Evolutionary conservation across 2,113 vertebrate species (phyloP).

Genomic region (Hippocampus barbouri): DNA sequence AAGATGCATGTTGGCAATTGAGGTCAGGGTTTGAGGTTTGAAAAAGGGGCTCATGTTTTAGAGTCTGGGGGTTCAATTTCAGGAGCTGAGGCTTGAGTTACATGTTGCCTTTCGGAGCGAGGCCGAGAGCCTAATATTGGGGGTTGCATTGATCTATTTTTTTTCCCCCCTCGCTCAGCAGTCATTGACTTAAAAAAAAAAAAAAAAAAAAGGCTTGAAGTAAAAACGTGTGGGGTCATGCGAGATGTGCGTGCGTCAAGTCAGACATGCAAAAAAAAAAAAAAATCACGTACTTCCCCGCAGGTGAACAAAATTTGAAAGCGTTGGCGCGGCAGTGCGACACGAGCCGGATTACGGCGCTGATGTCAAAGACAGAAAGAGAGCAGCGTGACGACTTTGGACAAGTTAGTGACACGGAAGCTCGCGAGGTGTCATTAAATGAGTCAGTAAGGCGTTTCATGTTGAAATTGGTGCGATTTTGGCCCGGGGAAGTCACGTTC

Average conservation of each 20-base stretch:
- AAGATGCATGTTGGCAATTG: no score
- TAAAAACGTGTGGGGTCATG: not conserved
- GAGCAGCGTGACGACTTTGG: conserved; percentile 16
- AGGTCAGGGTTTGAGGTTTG: no score
- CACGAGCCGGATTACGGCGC: conserved; percentile 9
- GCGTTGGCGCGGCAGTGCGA: conserved; percentile 6
- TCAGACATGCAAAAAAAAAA: not conserved
- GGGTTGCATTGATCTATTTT: not conserved
- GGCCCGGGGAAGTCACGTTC: not conserved
- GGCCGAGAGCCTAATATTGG: not conserved
- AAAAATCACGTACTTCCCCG: not conserved
- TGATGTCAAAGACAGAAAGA: conserved; percentile 20
- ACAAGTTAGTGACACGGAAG: conserved; percentile 12
- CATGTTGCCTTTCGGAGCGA: no score
- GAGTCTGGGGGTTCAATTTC: no score
- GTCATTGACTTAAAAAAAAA: not conserved
- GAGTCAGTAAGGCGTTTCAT: conserved; percentile 16
- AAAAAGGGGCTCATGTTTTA: no score
- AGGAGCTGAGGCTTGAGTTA: no score
- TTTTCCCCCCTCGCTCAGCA: not conserved
- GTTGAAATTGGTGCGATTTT: conserved; percentile 9
- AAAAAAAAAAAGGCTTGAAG: not conserved
- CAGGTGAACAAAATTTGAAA: conserved; percentile 9
- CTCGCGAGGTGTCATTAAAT: conserved; percentile 13
- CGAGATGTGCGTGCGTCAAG: not conserved